Evolutionary conservation across 2,113 vertebrate species (phyloP).

Genomic region (Channa argus): DNA sequence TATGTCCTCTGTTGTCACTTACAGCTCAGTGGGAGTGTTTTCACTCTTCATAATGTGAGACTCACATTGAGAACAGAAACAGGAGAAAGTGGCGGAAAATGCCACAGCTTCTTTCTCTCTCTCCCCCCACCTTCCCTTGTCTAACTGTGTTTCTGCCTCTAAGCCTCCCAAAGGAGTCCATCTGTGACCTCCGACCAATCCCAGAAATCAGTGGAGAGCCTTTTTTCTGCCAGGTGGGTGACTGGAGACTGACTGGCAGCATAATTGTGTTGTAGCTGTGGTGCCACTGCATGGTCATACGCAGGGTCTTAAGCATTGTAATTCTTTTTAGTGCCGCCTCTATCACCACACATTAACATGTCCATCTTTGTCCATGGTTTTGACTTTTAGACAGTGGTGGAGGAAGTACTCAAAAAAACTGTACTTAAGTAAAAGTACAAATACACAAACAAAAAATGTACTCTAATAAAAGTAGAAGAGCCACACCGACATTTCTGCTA

Average conservation of each 20-base stretch:
- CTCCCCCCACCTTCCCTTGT: slow-evolving; percentile 51
- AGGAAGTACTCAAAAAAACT: not conserved
- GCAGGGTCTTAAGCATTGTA: not conserved
- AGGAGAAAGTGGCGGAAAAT: slow-evolving; percentile 30
- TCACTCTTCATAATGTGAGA: slow-evolving; percentile 2
- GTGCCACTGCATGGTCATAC: not conserved
- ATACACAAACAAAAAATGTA: no score
- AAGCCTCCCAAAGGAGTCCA: slow-evolving; percentile 85
- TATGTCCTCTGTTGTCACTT: slow-evolving; percentile 10
- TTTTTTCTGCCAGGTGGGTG: slow-evolving; percentile 91
- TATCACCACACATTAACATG: not conserved
- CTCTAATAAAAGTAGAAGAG: no score
- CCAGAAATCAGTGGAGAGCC: slow-evolving; percentile 87
- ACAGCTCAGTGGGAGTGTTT: slow-evolving; percentile 33
- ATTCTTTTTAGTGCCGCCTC: not conserved
- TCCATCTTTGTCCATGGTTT: slow-evolving; percentile 17
- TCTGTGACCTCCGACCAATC: slow-evolving; percentile 86
- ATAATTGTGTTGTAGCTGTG: not conserved
- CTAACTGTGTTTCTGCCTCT: slow-evolving; percentile 49
- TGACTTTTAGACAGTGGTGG: not conserved
- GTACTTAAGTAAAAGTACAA: no score
- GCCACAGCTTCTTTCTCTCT: slow-evolving; percentile 6
- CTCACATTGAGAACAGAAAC: slow-evolving; percentile 15
- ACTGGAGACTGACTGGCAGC: not conserved
- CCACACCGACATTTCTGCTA: no score